phyloP scores from a whole-genome alignment of 2,113 vertebrate species.

The Lophochroa leadbeateri region DNA sequence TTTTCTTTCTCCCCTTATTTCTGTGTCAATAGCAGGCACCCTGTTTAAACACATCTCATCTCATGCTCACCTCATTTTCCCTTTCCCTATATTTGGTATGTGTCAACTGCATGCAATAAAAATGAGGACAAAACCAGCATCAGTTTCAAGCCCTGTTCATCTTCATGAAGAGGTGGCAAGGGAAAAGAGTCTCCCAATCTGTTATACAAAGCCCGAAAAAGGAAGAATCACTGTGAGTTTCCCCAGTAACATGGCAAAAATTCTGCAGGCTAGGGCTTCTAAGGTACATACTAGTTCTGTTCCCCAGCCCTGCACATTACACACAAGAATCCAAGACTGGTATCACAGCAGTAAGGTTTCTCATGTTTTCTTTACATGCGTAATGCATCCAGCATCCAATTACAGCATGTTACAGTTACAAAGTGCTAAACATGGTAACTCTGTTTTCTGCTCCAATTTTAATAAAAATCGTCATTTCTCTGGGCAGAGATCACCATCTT shows the following conservation, averaged over 20 bases:
- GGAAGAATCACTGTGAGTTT: not conserved
- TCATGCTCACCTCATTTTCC: slow-evolving; percentile 21
- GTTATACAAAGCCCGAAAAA: not conserved
- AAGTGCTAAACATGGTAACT: not conserved
- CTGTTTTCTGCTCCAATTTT: not conserved
- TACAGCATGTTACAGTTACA: not conserved
- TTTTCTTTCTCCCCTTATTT: not conserved
- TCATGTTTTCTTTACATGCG: not conserved
- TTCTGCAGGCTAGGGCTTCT: not conserved
- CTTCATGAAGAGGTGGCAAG: not conserved
- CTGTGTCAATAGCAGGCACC: not conserved
- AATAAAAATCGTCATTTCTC: not conserved
- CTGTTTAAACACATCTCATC: not conserved
- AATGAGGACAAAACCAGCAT: slow-evolving; percentile 26
- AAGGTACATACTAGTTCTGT: not conserved
- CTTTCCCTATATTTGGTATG: slow-evolving; percentile 17
- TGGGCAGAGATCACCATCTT: not conserved
- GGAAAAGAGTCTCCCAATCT: not conserved
- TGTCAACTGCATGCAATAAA: not conserved
- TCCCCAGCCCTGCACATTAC: not conserved
- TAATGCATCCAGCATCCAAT: not conserved
- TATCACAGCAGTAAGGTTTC: not conserved
- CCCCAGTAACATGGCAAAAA: not conserved
- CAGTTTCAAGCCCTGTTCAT: not conserved
- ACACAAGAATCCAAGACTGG: not conserved